Conservation (phyloP, 2,888 invertebrate species). For the Aphrophora alni region DNA sequence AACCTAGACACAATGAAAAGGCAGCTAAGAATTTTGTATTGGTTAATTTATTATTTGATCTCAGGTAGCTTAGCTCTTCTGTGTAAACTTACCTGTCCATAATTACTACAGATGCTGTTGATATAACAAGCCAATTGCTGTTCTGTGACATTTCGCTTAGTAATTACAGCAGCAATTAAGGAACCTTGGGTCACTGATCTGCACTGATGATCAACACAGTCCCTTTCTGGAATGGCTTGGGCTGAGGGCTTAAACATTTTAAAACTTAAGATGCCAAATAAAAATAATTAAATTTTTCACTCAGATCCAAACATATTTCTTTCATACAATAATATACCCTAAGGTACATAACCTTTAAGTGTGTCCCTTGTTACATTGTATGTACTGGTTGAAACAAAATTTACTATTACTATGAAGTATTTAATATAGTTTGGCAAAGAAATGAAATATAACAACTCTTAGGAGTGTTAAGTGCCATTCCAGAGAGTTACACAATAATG, state of each 20-base stretch:
- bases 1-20: too few species aligned
- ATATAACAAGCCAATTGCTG: conserved; percentile 46
- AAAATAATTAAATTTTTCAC: not conserved
- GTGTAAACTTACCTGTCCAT: conserved; percentile 44
- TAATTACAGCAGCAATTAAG: conserved; percentile 39
- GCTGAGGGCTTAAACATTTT: not conserved
- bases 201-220: not conserved
- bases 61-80: too few species aligned
- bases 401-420: not conserved
- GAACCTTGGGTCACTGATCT: conserved; percentile 2
- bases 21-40: too few species aligned
- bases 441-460: too few species aligned
- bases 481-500: not conserved
- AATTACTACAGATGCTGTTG: conserved; percentile 41
- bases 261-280: not conserved
- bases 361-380: not conserved
- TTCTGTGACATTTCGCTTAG: conserved; percentile 41
- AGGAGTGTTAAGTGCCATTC: not conserved
- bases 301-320: not conserved
- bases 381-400: not conserved
- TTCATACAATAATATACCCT: not conserved
- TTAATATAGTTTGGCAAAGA: not conserved
- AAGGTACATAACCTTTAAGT: not conserved
- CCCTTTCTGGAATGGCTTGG: not conserved
- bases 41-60: too few species aligned